Base-by-base conservation (phyloP, 2,113 vertebrate genomes). In the Eulacestoma nigropectus region DNA sequence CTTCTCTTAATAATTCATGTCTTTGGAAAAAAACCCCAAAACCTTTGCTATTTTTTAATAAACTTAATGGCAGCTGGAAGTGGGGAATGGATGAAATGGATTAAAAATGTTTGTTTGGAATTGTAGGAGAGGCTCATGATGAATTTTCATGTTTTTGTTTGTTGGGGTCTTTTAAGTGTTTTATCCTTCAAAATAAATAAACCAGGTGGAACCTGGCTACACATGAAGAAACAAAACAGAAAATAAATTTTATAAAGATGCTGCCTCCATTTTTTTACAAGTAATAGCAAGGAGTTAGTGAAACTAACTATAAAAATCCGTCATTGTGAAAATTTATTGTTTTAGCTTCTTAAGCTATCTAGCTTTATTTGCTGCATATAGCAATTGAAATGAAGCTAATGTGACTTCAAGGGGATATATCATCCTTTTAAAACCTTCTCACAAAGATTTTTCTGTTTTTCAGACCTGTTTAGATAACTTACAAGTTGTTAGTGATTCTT, bases 381-480 rank as follows among this genome's bases (percentile, higher is more conserved):
- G 68, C n/a, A 81, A 64, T 67, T 55, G 21, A 75, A 94, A 60
- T 57, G 19, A 79, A 91, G 30, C 50, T 55, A 69, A 70, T 0
- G 0, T 55, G 41, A 33, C 81, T 94, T 90, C 76, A 87, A 89
- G 95, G 77, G 57, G 5, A 42, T 78, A 37, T 80, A 65, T 35
- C 53, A 16, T 52, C 33, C 87, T 86, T 88, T 76, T 90, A 62
- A 84, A 90, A 46, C 82, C 47, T 91, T 68, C 67, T 46, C 85
- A 80, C 47, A 84, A 62, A 83, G 64, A 84, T 89, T 69, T 84
- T 81, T 92, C 69, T 96, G 49, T 8, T 84, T 93, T 92, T 65
- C 68, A 88, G 89, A 96, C 84, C 88, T 81, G 76, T 90, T 95
- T 90, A 77, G 93, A 96, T 96, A 96, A 80, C 91, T 96, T 92